Conservation (phyloP, 2,113 vertebrate genomes). For the Callopanchax toddi region DNA sequence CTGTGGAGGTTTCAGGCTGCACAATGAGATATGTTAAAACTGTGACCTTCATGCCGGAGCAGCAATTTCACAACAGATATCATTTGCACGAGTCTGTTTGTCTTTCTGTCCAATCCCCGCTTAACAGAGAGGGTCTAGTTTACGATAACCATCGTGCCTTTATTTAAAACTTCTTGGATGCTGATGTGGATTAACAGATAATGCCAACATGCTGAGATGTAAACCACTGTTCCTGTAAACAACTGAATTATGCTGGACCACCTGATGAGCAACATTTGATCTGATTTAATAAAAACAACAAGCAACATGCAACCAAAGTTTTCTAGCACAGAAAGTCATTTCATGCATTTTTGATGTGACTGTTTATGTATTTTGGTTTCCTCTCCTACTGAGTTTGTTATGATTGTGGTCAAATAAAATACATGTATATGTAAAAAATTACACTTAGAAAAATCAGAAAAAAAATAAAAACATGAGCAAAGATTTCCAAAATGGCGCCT, state of each 20-base stretch:
- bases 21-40: slow-evolving; percentile 26
- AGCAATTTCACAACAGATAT: slow-evolving; percentile 23
- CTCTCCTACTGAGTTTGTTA: background rate
- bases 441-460: background rate
- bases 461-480: too few relatives aligned
- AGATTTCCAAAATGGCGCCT: too few relatives aligned
- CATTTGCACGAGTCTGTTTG: slow-evolving; percentile 17
- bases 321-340: background rate
- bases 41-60: slow-evolving; percentile 28
- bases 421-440: background rate
- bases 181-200: slow-evolving; percentile 26
- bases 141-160: slow-evolving; percentile 14
- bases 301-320: slow-evolving; percentile 8
- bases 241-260: slow-evolving; percentile 28
- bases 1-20: slow-evolving; percentile 11
- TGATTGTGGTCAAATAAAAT: background rate
- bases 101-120: background rate
- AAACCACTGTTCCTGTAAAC: slow-evolving; percentile 23
- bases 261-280: slow-evolving; percentile 45
- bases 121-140: slow-evolving; percentile 5
- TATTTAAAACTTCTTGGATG: background rate
- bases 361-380: background rate
- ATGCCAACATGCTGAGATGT: slow-evolving; percentile 31
- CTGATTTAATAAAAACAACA: slow-evolving; percentile 28
- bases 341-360: too few relatives aligned